Base-by-base conservation (phyloP, 2,113 vertebrate species). In the Mesocricetus auratus region DNA sequence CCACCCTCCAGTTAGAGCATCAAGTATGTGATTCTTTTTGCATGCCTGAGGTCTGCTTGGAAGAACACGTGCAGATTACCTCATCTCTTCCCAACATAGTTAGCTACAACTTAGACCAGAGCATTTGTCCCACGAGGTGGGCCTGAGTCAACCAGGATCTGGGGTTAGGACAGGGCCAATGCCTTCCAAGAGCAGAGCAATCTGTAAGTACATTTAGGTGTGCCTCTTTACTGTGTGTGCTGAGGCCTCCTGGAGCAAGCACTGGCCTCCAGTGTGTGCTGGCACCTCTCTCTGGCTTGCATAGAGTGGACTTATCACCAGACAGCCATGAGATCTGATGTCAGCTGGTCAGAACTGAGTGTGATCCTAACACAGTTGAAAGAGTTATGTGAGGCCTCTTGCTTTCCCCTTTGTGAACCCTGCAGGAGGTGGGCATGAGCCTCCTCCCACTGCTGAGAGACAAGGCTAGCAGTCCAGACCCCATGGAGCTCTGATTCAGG, bases 401-500 rank as follows among this genome's bases (percentile, higher is more conserved):
- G 86, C 17, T 74, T 60, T 19, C 36, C 45, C 56, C 21, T 6
- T 0, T 24, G 26, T 24, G 1, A 81, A 31, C 58, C 19, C 0
- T 36, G 36, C 1, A 31, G 42, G 50, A 88, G 56, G 56, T 71
- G 85, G 31, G 4, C 24, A 7, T 0, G 0, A 53, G n/a, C 50
- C 69, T 71, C 45, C 69, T 45, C 4, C 39, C 74, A 1, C 22
- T 0, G 7, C 33, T 50, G 42, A 62, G 42, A 56, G 36, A 39
- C 31, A n/a, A 64, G 3, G 4, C 0, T 31, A 3, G 68, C 29
- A 22, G 21, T 87, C 33, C 22, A 13, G 50, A 26, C 50, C 36
- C 62, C n/a, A 0, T 0, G 8, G 1, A 60, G 13, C 64, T 50
- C 58, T 89, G 39, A 26, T 66, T 78, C 19, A 31, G 29, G 50